Percentiles rank a stretch among this genome's conserved stretches.
These are phyloP conservation scores for Falco columbarius DNA, from an alignment of 2,797 vertebrate species.

Conservation along the genomic window DNA sequence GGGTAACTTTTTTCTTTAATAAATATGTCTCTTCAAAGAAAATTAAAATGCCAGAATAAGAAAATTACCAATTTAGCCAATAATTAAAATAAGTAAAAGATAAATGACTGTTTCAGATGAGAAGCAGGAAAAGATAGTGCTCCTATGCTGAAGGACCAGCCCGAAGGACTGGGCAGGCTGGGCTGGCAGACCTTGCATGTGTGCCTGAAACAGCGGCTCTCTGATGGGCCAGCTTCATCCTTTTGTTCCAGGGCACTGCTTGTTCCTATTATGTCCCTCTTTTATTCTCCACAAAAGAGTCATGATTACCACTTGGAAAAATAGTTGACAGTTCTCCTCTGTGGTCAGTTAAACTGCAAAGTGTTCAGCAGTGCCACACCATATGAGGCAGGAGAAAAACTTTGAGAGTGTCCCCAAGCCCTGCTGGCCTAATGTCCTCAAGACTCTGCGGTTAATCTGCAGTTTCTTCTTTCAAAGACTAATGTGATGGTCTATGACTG, in stretches of 20 bases:
- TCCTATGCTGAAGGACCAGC: neutral
- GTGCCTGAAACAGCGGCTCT: neutral
- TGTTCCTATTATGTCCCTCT: neutral
- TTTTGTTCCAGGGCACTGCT: neutral
- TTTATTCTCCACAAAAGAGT: constrained; percentile 39
- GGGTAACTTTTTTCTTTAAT: constrained; percentile 42
- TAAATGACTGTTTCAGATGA: neutral
- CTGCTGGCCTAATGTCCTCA: constrained; percentile 45
- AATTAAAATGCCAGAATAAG: constrained; percentile 27
- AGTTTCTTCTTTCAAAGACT: constrained; percentile 51
- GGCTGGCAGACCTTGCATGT: neutral
- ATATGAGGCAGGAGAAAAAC: neutral
- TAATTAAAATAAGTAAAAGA: constrained; percentile 26
- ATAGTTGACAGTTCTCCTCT: constrained; percentile 34
- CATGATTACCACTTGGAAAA: constrained; percentile 46
- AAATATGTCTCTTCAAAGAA: constrained; percentile 16
- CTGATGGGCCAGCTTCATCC: neutral
- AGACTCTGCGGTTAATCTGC: constrained; percentile 22
- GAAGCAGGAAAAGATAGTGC: neutral
- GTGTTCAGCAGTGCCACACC: neutral
- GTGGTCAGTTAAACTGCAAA: constrained; percentile 15
- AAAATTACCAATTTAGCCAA: constrained; percentile 3
- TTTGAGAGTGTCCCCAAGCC: neutral
- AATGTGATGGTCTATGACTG: constrained; percentile 51
- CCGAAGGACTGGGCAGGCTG: neutral